Base-by-base conservation (phyloP, 2,113 vertebrate species). In the Phrynosoma blainvillii region DNA sequence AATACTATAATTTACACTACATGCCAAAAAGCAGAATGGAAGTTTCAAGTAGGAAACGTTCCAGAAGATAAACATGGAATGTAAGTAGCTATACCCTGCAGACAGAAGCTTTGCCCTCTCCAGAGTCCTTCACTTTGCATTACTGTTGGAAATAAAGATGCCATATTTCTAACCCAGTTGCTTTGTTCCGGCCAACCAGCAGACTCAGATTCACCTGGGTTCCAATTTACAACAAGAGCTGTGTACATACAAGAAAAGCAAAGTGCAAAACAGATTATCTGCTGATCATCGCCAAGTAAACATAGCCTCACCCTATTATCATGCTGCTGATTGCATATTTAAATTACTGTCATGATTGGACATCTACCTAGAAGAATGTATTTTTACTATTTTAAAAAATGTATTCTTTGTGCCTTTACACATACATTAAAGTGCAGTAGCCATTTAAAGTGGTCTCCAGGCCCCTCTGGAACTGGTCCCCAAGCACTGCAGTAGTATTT, bases 391-490 rank as follows among this genome's bases (percentile, higher is more conserved):
- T 77, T 81, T 75, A 40, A 30, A 83, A 91, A 30, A 79, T 88
- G 76, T 84, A 89, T 65, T 30, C 10, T 88, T 84, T 95, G 87
- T 96, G 96, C 95, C 94, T 94, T 88, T 96, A 95, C 89, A 90
- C 87, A 68, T 21, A 85, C 91, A 92, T 93, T 96, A 97, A 97
- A 97, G 96, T 97, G 96, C 96, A 95, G 91, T 94, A 77, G 93
- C 89, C 81, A 47, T 86, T 84, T 88, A 90, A 90, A 94, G 71
- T 85, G 93, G 90, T 80, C 89, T 84, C 80, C 91, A 95, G 93
- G 89, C 93, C 87, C 91, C 91, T 95, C 95, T 92, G 91, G 42
- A 88, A 89, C 84, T 93, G 93, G 94, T 93, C 93, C 94, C 94
- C 83, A 94, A 95, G 94, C 94, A 71, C 92, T 88, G 90, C 90